phyloP scores from a whole-genome alignment of 2,113 vertebrate genomes.

The Xiphophorus couchianus region DNA sequence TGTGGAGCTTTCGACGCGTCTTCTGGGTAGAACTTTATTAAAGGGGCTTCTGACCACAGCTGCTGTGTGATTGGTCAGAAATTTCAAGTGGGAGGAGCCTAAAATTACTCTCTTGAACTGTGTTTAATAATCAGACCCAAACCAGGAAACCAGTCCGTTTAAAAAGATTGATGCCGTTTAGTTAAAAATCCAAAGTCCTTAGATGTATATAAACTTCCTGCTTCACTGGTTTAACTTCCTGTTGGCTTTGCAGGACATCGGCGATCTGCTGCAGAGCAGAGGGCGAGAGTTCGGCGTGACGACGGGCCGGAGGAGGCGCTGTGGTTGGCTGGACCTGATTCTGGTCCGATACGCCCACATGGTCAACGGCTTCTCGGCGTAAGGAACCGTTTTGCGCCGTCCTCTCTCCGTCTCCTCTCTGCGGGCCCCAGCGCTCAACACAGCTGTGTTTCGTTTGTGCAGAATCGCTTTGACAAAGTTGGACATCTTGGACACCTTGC shows the following conservation, averaged over 20 bases:
- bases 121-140: too few species aligned
- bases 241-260: conserved; percentile 75
- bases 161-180: too few species aligned
- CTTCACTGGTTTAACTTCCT: neutral
- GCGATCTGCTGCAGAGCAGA: conserved; percentile 76
- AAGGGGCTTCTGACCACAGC: too few species aligned
- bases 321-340: conserved; percentile 86
- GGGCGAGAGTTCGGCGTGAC: conserved; percentile 84
- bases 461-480: conserved; percentile 84
- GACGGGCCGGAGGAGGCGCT: conserved; percentile 88
- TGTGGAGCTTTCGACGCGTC: too few species aligned
- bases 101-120: too few species aligned
- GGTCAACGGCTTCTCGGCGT: conserved; percentile 86
- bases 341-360: conserved; percentile 86
- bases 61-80: too few species aligned
- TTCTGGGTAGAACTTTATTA: too few species aligned
- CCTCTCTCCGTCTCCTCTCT: too few species aligned
- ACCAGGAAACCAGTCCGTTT: too few species aligned
- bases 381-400: conserved; percentile 45
- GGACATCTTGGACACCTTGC: conserved; percentile 82
- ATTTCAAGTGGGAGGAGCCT: too few species aligned
- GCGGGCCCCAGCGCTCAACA: neutral
- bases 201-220: too few species aligned
- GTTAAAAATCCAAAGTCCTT: too few species aligned
- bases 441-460: neutral